These are phyloP conservation scores for Platyrinchus mystaceus DNA, from an alignment of 2,797 vertebrate species.

Conservation along the genomic window DNA sequence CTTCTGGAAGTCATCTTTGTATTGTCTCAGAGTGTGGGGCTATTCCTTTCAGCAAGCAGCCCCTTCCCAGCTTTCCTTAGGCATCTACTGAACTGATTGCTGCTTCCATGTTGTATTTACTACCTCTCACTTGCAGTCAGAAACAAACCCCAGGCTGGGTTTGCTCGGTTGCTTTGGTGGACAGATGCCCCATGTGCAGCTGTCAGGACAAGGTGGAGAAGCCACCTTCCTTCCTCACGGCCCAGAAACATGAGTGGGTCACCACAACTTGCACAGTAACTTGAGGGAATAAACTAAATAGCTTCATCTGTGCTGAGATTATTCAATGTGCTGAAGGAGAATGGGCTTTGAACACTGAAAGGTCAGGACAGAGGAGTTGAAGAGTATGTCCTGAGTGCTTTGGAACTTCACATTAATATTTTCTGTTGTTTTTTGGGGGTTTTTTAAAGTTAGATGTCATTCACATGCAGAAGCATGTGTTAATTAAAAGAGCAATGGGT, in stretches of 20 bases:
- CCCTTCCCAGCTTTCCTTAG: not conserved
- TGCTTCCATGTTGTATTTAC: not conserved
- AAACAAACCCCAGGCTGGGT: not conserved
- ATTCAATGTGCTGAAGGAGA: not conserved
- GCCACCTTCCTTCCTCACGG: not conserved
- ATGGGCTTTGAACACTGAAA: not conserved
- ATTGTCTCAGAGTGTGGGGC: not conserved
- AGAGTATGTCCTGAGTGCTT: not conserved
- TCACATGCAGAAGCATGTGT: not conserved
- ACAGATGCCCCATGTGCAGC: fast-evolving
- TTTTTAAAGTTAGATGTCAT: fast-evolving
- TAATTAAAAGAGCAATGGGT: not conserved
- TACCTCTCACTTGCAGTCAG: not conserved
- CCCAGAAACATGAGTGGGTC: not conserved
- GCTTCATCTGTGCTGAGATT: not conserved
- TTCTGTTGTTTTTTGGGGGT: not conserved
- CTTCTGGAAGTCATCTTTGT: not conserved
- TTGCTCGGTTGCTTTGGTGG: not conserved
- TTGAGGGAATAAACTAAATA: not conserved
- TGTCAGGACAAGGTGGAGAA: not conserved
- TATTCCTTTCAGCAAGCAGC: not conserved
- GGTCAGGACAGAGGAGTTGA: not conserved
- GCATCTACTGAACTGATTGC: not conserved
- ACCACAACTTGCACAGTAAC: not conserved
- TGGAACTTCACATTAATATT: not conserved